Conservation (phyloP, 1,140 invertebrate genomes). For the Bradynema listronoti region DNA sequence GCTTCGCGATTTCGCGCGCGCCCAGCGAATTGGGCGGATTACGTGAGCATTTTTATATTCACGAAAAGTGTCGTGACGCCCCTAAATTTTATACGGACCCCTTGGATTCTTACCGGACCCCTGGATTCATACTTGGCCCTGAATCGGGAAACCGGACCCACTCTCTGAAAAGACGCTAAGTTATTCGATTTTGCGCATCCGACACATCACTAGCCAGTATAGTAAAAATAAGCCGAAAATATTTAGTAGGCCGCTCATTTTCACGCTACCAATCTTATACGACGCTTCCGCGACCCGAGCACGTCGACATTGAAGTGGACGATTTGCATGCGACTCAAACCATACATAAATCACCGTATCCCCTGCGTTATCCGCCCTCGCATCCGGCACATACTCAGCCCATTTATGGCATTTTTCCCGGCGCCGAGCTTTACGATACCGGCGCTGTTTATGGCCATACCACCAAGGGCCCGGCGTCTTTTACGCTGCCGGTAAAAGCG, state of each 20-base stretch:
- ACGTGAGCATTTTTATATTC: too few relatives aligned
- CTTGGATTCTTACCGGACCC: too few relatives aligned
- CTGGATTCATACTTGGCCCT: too few relatives aligned
- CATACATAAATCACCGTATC: neutral
- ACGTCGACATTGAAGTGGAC: constrained; percentile 23
- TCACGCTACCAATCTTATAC: constrained; percentile 41
- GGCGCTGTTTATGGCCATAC: neutral
- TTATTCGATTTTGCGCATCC: too few relatives aligned
- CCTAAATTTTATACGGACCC: too few relatives aligned
- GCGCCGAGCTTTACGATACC: neutral
- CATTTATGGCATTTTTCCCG: constrained; percentile 2
- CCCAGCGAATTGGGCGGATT: constrained; percentile 34
- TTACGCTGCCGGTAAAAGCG: neutral
- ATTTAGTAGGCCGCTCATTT: neutral
- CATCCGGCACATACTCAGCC: constrained; percentile 3
- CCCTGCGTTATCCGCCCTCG: neutral
- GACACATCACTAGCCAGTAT: neutral
- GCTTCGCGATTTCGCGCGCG: constrained; percentile 17
- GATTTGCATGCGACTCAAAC: constrained; percentile 9
- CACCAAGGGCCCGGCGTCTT: neutral
- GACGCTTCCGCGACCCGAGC: constrained; percentile 34
- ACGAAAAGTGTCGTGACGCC: too few relatives aligned
- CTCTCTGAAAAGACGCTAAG: too few relatives aligned
- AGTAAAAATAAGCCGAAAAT: neutral
- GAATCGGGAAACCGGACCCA: too few relatives aligned